Evolutionary conservation across 2,888 invertebrate species (phyloP), one percentile per base, ranked within the genome.

Genomic region (Cheilosia soror): DNA sequence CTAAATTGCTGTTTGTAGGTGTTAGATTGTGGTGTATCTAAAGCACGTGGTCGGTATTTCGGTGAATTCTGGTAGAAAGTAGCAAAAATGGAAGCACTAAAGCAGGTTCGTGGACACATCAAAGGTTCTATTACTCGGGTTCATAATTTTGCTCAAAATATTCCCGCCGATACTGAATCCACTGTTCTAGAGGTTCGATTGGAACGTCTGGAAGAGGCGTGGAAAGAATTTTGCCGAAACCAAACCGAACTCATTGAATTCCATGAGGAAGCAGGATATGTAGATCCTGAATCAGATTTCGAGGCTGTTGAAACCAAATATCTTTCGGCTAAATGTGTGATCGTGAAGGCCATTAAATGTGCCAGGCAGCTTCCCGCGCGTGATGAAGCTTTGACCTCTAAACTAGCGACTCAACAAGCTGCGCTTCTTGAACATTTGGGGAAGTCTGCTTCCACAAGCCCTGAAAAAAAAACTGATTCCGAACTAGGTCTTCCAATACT

Each of bases 241-340:
- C 31, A 31, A 31, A 31, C 31, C 6, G 42, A 29, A 1, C 31
- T 31, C 31, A 5, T 31, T 58, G 25, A n/a, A 15, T 63, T 29
- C 31, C 49, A 49, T 20, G 47, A 7, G 2, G 49, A 63, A 20
- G 63, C 31, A 15, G 37, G 65, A 29, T 63, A 47, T 15, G 47
- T n/a, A 44, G 27, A 63, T 49, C 31, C 31, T n/a, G 63, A 63
- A 31, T 13, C 31, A 6, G 63, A 65, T 3, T 65, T 65, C 11
- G 51, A 65, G 25, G 37, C 7, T 0, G 37, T 65, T 4, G 65
- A 65, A 25, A 1, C 51, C 7, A 65, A 37, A 20, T 65, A 65
- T 2, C 6, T 68, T 9, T 6, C 27, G 11, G 25, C 13, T 13
- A 60, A 60, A 60, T 42, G 60, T 60, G 42, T 27, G 3, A 4